A percentile compares a stretch with the other conserved stretches of the same genome.
phyloP scores from a whole-genome alignment of 1,140 invertebrate genomes.

The Euwallacea fornicatus region DNA sequence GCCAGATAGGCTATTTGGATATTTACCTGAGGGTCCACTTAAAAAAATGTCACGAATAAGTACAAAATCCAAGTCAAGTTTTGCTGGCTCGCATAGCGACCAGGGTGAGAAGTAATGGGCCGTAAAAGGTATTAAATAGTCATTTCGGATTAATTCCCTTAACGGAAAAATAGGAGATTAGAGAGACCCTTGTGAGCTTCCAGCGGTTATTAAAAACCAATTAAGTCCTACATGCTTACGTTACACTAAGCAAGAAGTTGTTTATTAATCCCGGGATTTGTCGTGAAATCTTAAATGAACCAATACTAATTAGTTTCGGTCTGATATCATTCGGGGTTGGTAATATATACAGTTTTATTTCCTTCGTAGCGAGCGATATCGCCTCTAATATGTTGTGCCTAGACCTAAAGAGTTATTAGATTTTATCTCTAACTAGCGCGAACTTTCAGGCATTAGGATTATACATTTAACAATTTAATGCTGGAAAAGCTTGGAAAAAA shows the following conservation, averaged over 20 bases:
- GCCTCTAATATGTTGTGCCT: background rate
- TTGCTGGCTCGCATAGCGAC: background rate
- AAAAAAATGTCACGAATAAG: background rate
- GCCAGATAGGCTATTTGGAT: background rate
- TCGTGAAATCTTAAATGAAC: no score
- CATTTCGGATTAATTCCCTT: constrained; percentile 9
- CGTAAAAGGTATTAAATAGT: constrained; percentile 22
- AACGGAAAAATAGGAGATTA: constrained; percentile 14
- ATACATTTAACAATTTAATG: background rate
- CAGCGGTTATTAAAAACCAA: constrained; percentile 6
- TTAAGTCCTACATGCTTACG: background rate
- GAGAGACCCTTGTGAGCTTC: background rate
- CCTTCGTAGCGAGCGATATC: background rate
- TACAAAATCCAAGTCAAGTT: constrained; percentile 8
- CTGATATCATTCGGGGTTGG: no score
- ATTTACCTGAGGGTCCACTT: background rate
- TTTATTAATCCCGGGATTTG: background rate
- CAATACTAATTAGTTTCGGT: no score
- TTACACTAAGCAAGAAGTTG: background rate
- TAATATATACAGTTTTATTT: constrained; percentile 5
- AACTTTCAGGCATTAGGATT: background rate
- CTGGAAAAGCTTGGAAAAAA: background rate
- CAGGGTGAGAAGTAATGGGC: constrained; percentile 6
- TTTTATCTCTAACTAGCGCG: background rate
- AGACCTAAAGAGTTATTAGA: background rate